Percentiles rank a stretch among this genome's conserved stretches.
Conservation (phyloP, 2,888 invertebrate genomes). For the Drosophila fulvimacula region DNA sequence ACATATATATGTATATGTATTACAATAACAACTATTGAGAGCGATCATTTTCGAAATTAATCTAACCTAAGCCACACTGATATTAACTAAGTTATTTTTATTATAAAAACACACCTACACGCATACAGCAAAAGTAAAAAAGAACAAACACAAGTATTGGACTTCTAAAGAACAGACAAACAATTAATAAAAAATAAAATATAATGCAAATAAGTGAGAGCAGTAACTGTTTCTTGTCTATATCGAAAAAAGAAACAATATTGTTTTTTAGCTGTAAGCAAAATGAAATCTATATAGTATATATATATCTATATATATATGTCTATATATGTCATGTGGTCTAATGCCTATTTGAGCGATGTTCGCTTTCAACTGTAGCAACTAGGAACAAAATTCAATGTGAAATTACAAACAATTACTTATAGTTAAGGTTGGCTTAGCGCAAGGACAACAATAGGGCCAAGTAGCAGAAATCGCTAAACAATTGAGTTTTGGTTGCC, state of each 20-base stretch:
- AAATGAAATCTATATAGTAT: conserved; percentile 19
- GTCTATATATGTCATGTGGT: conserved; percentile 59
- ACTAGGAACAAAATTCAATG: conserved; percentile 64
- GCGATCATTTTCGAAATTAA: conserved; percentile 64
- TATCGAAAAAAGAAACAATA: conserved; percentile 40
- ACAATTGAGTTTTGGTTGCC: neutral
- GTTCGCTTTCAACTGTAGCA: conserved; percentile 82
- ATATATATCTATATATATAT: conserved; percentile 24
- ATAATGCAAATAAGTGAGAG: conserved; percentile 24
- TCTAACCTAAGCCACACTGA: conserved; percentile 71
- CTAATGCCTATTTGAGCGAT: conserved; percentile 77
- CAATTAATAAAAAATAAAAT: conserved; percentile 30
- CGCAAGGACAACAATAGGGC: conserved; percentile 16
- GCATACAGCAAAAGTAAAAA: conserved; percentile 25
- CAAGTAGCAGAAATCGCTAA: neutral
- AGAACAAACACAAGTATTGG: conserved; percentile 54
- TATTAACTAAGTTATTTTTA: conserved; percentile 76
- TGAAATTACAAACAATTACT: conserved; percentile 45
- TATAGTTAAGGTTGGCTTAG: conserved; percentile 37
- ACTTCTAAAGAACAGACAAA: conserved; percentile 66
- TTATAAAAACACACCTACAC: conserved; percentile 46
- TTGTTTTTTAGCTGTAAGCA: conserved; percentile 38
- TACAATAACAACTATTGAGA: conserved; percentile 39
- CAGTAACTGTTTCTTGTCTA: conserved; percentile 61
- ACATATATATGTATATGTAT: neutral